Conservation (phyloP, 2,113 vertebrate genomes). For the Scomber colias region DNA sequence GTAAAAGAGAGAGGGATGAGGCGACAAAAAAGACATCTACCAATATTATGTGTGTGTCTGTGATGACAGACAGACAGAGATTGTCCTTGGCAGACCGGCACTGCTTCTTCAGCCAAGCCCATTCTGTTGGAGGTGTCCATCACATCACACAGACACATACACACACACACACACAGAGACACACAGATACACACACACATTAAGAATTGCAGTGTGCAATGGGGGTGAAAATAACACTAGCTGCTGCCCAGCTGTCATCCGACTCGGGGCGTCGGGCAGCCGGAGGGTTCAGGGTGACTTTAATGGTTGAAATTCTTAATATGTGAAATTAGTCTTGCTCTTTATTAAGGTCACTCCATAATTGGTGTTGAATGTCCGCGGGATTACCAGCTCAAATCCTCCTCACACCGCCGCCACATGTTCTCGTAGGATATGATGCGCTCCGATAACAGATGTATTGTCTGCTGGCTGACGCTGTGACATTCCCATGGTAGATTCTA, state of each 20-base stretch:
- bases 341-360: conserved; percentile 66
- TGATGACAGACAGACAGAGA: conserved; percentile 40
- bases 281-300: conserved; percentile 61
- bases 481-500: conserved; percentile 6
- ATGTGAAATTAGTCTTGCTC: conserved; percentile 60
- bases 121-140: conserved; percentile 40
- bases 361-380: conserved; percentile 52
- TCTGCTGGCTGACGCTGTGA: conserved; percentile 15
- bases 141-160: conserved; percentile 15
- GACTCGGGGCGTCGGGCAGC: conserved; percentile 34
- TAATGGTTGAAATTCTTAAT: conserved; percentile 64
- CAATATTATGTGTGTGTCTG: not conserved
- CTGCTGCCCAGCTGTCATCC: conserved; percentile 57
- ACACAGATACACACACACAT: conserved; percentile 14
- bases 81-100: conserved; percentile 45
- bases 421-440: conserved; percentile 13
- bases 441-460: conserved; percentile 19
- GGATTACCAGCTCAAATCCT: conserved; percentile 46
- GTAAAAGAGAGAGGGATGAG: not conserved
- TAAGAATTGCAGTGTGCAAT: conserved; percentile 34
- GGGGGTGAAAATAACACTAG: conserved; percentile 44
- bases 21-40: not conserved
- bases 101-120: conserved; percentile 50
- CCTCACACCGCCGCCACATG: conserved; percentile 13
- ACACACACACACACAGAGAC: not conserved